These are phyloP conservation scores for Glossosoma conforme DNA, from an alignment of 1,140 invertebrate genomes.

Conservation along the genomic window DNA sequence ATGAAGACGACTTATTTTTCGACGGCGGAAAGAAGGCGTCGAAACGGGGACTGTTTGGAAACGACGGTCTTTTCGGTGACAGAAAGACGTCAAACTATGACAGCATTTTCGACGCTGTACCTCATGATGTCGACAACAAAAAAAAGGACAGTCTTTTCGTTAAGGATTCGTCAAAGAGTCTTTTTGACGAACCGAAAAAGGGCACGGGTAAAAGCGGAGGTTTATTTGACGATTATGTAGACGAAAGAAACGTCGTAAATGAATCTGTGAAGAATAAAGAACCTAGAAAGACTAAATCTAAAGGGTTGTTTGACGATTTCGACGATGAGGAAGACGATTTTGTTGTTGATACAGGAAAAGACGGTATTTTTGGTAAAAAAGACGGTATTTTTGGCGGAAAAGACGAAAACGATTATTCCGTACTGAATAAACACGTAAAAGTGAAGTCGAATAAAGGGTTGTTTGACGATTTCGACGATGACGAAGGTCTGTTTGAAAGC, in stretches of 20 bases:
- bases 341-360: background rate
- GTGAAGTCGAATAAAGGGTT: background rate
- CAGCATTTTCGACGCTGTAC: slow-evolving; percentile 36
- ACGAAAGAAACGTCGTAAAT: too few relatives aligned
- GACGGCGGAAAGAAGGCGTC: slow-evolving; percentile 32
- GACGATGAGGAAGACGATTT: slow-evolving; percentile 32
- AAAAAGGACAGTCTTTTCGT: too few relatives aligned
- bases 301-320: slow-evolving; percentile 28
- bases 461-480: slow-evolving; percentile 7
- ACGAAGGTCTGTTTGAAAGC: slow-evolving; percentile 15
- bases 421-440: background rate
- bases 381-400: slow-evolving; percentile 14
- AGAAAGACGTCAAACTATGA: slow-evolving; percentile 14
- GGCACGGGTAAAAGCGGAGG: background rate
- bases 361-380: slow-evolving; percentile 30
- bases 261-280: too few relatives aligned
- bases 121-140: slow-evolving; percentile 14
- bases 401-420: too few relatives aligned
- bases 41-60: slow-evolving; percentile 2
- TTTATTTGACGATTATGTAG: slow-evolving; percentile 1
- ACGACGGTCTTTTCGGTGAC: slow-evolving; percentile 9
- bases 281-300: slow-evolving; percentile 9
- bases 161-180: too few relatives aligned
- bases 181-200: slow-evolving; percentile 6
- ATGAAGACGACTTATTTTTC: slow-evolving; percentile 43